A percentile compares a stretch with the other conserved stretches of the same genome.
phyloP scores from a whole-genome alignment of 1,140 invertebrate species.

The Anastrepha obliqua region DNA sequence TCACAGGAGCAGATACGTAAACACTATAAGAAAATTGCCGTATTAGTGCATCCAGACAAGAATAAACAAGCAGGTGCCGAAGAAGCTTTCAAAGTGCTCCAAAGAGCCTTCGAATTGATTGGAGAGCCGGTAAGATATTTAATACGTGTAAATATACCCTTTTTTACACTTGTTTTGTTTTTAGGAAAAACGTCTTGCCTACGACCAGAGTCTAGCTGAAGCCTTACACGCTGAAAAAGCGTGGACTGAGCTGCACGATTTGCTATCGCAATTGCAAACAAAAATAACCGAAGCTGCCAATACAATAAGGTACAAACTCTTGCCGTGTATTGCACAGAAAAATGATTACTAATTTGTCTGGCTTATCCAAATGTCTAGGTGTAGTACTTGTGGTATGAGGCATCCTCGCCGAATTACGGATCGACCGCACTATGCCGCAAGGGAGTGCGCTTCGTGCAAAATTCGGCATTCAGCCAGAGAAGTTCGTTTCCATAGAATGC shows the following conservation, averaged over 20 bases:
- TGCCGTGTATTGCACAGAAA: not conserved
- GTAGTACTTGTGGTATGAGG: conserved; percentile 92
- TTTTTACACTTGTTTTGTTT: conserved; percentile 1
- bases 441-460: conserved; percentile 92
- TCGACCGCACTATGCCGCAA: conserved; percentile 90
- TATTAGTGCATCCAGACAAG: conserved; percentile 96
- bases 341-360: too few relatives aligned
- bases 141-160: not conserved
- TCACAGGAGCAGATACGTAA: conserved; percentile 95
- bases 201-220: conserved; percentile 83
- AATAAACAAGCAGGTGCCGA: conserved; percentile 95
- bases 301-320: conserved; percentile 80
- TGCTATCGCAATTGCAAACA: conserved; percentile 89
- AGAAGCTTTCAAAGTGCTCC: conserved; percentile 96
- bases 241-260: conserved; percentile 87
- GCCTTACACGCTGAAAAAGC: conserved; percentile 88
- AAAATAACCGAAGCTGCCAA: conserved; percentile 95
- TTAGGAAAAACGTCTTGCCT: conserved; percentile 86
- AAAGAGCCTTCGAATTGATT: conserved; percentile 95
- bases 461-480: conserved; percentile 94
- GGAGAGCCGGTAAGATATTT: conserved; percentile 85
- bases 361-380: conserved; percentile 74
- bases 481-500: conserved; percentile 75
- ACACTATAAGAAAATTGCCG: conserved; percentile 94
- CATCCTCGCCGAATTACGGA: conserved; percentile 90